A percentile compares a stretch with the other conserved stretches of the same genome.
These are phyloP conservation scores for Eulemur macaco DNA, from an alignment of 2,113 vertebrate genomes.

Conservation along the genomic window DNA sequence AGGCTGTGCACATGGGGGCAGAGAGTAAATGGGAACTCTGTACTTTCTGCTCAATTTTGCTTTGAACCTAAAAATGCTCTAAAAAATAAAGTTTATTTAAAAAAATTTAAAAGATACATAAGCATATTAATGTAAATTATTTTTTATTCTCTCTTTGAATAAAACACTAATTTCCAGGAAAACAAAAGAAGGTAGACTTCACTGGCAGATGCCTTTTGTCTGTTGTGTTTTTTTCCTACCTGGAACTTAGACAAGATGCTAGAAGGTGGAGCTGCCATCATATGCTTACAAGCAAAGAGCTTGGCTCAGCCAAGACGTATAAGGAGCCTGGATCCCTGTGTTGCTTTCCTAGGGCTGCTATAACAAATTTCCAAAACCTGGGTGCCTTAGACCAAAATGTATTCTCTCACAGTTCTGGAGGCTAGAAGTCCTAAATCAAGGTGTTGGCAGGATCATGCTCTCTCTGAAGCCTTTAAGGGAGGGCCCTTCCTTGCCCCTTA, in stretches of 20 bases:
- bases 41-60: not conserved
- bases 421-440: not conserved
- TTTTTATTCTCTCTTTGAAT: not conserved
- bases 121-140: not conserved
- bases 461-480: not conserved
- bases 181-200: not conserved
- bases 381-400: not conserved
- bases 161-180: not conserved
- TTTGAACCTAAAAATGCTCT: not conserved
- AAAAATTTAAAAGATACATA: not conserved
- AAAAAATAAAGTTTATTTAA: not conserved
- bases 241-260: not conserved
- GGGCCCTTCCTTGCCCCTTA: not conserved
- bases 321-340: not conserved
- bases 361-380: not conserved
- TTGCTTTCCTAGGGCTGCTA: not conserved
- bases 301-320: not conserved
- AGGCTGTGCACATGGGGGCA: rapidly evolving
- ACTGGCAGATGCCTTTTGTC: not conserved
- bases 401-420: not conserved
- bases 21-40: not conserved
- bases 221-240: not conserved
- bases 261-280: not conserved
- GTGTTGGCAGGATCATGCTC: not conserved
- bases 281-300: not conserved